A percentile compares a stretch with the other conserved stretches of the same genome.
Evolutionary conservation across 2,888 invertebrate species (phyloP).

Genomic region (Zygothrica quintamaculata): DNA sequence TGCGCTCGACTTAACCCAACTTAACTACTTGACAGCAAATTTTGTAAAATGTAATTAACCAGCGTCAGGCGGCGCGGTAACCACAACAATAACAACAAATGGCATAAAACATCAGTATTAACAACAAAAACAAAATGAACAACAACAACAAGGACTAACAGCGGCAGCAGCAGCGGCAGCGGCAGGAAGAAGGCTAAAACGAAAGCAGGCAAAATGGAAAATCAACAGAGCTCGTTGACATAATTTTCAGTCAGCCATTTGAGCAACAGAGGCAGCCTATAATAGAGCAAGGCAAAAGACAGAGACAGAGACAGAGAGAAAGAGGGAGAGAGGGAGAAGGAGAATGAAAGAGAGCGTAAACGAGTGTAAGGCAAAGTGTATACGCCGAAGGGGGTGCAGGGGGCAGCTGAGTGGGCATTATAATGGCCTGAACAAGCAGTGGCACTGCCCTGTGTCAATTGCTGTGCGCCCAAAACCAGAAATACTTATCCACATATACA

Average conservation of each 20-base stretch:
- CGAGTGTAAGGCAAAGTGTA: conserved; percentile 2
- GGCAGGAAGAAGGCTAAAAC: conserved; percentile 62
- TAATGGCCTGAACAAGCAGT: conserved; percentile 31
- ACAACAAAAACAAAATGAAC: conserved; percentile 61
- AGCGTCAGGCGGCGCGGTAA: conserved; percentile 67
- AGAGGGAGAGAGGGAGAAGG: background rate
- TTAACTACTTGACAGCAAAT: conserved; percentile 83
- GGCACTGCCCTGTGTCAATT: conserved; percentile 40
- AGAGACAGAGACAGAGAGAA: conserved; percentile 4
- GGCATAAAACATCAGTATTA: conserved; percentile 57
- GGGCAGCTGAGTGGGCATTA: conserved; percentile 22
- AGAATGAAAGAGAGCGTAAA: conserved; percentile 3
- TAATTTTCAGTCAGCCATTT: conserved; percentile 76
- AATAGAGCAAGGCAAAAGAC: no score
- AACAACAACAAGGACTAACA: conserved; percentile 38
- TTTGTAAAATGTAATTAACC: conserved; percentile 84
- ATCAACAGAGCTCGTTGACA: conserved; percentile 83
- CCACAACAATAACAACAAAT: conserved; percentile 18
- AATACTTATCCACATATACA: conserved; percentile 48
- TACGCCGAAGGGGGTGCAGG: background rate
- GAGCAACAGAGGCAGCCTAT: conserved; percentile 30
- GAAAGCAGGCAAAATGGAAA: conserved; percentile 71
- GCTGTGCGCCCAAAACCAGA: conserved; percentile 73
- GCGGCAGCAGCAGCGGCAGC: conserved; percentile 17
- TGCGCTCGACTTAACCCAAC: conserved; percentile 79